Percentiles rank a stretch among this genome's conserved stretches.
These are phyloP conservation scores for Melipona beecheii DNA, from an alignment of 2,888 invertebrate genomes.

Conservation along the genomic window DNA sequence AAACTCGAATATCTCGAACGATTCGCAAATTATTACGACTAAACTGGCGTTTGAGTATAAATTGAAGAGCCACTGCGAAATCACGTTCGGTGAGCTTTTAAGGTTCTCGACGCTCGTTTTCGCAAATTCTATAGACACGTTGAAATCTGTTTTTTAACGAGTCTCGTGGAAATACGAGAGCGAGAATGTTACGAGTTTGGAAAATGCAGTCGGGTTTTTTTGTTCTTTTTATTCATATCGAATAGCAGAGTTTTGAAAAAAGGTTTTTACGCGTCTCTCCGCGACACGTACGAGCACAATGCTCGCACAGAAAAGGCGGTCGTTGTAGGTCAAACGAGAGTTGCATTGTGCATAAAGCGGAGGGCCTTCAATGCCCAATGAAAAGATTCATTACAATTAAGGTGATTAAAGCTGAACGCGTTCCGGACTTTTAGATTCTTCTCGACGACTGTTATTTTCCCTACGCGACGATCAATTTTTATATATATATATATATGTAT, in stretches of 20 bases:
- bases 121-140: neutral
- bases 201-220: neutral
- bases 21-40: too few species aligned
- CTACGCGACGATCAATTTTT: neutral
- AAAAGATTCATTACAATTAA: constrained; percentile 30
- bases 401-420: constrained; percentile 9
- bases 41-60: too few species aligned
- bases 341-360: constrained; percentile 12
- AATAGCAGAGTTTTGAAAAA: neutral
- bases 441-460: neutral
- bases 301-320: neutral
- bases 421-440: neutral
- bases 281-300: neutral
- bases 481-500: too few species aligned
- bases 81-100: neutral
- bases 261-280: neutral
- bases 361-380: constrained; percentile 7
- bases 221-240: neutral
- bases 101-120: neutral
- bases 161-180: neutral
- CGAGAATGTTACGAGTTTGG: neutral
- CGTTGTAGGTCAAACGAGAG: constrained; percentile 6
- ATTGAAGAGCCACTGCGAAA: too few species aligned
- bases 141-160: neutral
- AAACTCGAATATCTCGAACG: neutral